Conservation (phyloP, 2,797 vertebrate genomes). For the Sebastes itinus region DNA sequence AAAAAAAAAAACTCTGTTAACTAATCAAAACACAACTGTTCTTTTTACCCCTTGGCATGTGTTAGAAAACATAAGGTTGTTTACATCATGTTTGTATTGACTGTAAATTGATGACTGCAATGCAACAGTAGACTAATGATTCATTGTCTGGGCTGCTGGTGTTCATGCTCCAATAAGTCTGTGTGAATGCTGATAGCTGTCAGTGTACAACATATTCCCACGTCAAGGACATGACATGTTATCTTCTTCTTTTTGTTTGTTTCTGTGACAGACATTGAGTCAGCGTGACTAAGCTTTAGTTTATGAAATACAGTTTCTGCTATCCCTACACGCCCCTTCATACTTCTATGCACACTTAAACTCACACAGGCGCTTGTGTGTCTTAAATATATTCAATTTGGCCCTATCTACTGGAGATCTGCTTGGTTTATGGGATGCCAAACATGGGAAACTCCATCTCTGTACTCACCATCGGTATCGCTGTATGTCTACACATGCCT, state of each 20-base stretch:
- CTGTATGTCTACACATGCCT: neutral
- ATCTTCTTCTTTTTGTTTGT: conserved; percentile 8
- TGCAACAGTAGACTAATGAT: conserved; percentile 51
- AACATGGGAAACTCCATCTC: conserved; percentile 17
- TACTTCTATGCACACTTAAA: neutral
- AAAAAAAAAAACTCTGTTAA: too few species aligned
- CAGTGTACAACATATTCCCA: conserved; percentile 15
- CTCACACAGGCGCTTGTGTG: neutral
- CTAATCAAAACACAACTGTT: neutral
- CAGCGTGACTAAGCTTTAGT: conserved; percentile 48
- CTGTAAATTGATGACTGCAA: conserved; percentile 27
- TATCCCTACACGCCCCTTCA: neutral
- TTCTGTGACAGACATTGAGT: conserved; percentile 53
- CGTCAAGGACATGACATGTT: conserved; percentile 30
- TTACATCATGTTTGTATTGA: conserved; percentile 41
- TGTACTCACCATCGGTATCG: neutral
- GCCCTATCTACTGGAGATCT: neutral
- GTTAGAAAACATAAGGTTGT: conserved; percentile 1
- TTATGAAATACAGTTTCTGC: conserved; percentile 14
- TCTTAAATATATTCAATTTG: neutral
- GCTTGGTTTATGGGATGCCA: neutral
- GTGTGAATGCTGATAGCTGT: conserved; percentile 25
- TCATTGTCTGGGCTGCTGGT: conserved; percentile 61
- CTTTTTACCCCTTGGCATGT: neutral
- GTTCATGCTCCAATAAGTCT: conserved; percentile 63